Conservation (phyloP, 2,797 vertebrate species). For the Diceros bicornis region DNA sequence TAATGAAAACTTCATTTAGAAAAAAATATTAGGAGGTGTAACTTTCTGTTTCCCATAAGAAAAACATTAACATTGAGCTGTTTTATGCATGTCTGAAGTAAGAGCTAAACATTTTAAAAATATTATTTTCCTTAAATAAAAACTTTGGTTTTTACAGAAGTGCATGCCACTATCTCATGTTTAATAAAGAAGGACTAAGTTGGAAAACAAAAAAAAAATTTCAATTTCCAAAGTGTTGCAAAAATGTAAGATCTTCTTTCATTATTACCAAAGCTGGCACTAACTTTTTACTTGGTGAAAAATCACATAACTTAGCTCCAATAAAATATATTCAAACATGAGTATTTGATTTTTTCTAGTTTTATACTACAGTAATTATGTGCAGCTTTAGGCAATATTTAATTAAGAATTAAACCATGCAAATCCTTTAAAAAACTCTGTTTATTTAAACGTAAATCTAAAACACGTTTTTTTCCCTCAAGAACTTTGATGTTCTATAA, state of each 20-base stretch:
- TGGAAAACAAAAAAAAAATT: constrained; percentile 1
- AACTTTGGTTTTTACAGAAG: not conserved
- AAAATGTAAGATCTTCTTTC: not conserved
- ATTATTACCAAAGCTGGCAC: not conserved
- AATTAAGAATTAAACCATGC: constrained; percentile 72
- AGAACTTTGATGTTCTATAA: constrained; percentile 38
- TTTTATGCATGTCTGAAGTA: not conserved
- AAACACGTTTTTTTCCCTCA: not conserved
- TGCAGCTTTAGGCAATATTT: constrained; percentile 57
- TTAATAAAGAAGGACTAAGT: not conserved
- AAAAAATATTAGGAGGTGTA: not conserved
- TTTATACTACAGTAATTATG: constrained; percentile 47
- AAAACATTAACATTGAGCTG: constrained; percentile 57
- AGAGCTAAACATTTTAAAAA: not conserved
- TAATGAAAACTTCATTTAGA: not conserved
- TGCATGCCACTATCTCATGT: not conserved
- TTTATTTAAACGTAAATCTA: constrained; percentile 63
- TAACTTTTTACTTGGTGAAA: constrained; percentile 60
- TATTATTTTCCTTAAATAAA: constrained; percentile 54
- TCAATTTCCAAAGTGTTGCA: constrained; percentile 17
- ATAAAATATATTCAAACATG: constrained; percentile 30
- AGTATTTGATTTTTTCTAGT: constrained; percentile 56
- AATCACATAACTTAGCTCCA: constrained; percentile 50
- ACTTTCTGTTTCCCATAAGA: constrained; percentile 24
- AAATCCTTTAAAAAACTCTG: constrained; percentile 58